Evolutionary conservation across 1,140 invertebrate species (phyloP).

Genomic region (Wiebesia pumilae): DNA sequence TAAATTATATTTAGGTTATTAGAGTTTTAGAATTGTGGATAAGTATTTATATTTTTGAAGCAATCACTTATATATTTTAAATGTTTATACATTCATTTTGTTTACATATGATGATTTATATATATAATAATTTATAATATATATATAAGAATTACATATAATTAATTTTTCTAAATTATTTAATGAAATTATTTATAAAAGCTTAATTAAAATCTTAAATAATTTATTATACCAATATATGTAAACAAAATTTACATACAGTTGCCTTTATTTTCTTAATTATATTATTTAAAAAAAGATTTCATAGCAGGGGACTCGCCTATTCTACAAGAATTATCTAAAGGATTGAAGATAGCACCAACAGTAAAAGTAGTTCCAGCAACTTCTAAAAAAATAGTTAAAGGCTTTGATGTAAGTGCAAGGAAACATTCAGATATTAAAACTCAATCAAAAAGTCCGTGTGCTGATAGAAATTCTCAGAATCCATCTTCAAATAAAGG

Average conservation of each 20-base stretch:
- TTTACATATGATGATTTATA: background rate
- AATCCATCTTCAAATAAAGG: slow-evolving; percentile 59
- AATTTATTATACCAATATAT: background rate
- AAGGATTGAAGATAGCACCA: slow-evolving; percentile 62
- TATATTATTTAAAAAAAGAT: slow-evolving; percentile 56
- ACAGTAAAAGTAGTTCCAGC: slow-evolving; percentile 67
- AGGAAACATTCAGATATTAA: slow-evolving; percentile 62
- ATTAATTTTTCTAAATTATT: too few relatives aligned
- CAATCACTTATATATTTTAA: background rate
- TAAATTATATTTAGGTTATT: too few relatives aligned
- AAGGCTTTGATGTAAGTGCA: slow-evolving; percentile 65
- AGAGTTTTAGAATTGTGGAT: too few relatives aligned
- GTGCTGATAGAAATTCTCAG: slow-evolving; percentile 64
- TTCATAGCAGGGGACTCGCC: slow-evolving; percentile 57
- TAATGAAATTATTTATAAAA: background rate
- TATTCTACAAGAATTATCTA: slow-evolving; percentile 57
- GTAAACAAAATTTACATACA: background rate
- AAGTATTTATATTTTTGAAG: too few relatives aligned
- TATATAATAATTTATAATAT: too few relatives aligned
- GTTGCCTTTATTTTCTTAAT: background rate
- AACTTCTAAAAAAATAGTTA: slow-evolving; percentile 57
- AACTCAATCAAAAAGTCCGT: slow-evolving; percentile 66
- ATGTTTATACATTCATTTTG: background rate
- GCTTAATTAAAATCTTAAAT: background rate
- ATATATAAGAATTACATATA: too few relatives aligned